Conservation (phyloP, 2,113 vertebrate genomes). For the Pogonocichla stellata region DNA sequence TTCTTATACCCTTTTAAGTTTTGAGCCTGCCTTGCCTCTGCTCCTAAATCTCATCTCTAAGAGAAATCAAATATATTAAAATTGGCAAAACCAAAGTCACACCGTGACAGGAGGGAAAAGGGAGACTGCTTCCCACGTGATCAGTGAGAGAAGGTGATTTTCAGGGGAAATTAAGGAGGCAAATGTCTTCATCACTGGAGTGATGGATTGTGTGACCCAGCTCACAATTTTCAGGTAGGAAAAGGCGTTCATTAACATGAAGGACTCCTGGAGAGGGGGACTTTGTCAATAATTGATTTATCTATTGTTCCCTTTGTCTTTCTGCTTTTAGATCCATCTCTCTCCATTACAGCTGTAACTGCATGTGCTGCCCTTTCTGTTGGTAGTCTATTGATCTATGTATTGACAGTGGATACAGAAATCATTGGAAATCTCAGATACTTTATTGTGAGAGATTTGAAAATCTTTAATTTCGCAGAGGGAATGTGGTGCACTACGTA, state of each 20-base stretch:
- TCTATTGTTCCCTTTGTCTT: not conserved
- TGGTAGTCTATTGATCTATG: not conserved
- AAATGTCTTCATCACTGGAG: not conserved
- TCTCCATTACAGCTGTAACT: not conserved
- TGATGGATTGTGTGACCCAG: not conserved
- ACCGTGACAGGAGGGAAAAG: not conserved
- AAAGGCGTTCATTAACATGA: not conserved
- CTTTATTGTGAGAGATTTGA: not conserved
- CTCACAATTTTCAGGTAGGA: not conserved
- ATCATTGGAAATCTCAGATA: not conserved
- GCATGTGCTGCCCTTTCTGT: not conserved
- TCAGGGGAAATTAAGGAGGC: not conserved
- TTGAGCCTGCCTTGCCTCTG: no score
- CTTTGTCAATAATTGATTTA: rapidly evolving
- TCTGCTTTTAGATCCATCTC: not conserved
- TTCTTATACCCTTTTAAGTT: no score
- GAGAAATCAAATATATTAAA: no score
- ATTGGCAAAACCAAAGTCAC: no score
- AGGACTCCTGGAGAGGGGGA: not conserved
- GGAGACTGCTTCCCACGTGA: not conserved
- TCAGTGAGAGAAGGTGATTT: not conserved
- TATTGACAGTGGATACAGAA: not conserved
- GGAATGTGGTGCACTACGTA: not conserved
- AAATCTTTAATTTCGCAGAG: not conserved
- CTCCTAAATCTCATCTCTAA: no score